Percentiles rank a stretch among this genome's conserved stretches.
phyloP scores from a whole-genome alignment of 2,888 invertebrate species.

The Sylvicola cinctus region DNA sequence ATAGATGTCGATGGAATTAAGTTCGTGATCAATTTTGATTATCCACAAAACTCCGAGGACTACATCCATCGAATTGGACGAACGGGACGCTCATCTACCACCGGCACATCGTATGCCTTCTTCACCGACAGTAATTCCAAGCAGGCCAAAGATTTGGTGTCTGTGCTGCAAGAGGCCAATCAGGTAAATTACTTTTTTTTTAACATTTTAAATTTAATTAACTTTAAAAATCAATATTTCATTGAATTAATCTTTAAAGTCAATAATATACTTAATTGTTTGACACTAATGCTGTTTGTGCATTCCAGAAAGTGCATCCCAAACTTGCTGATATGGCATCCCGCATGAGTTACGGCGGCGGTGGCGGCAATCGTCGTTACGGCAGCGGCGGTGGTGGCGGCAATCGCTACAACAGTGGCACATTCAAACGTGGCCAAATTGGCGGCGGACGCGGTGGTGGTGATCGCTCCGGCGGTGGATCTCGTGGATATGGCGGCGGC shows the following conservation, averaged over 20 bases:
- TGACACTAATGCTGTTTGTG: neutral
- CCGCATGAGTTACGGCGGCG: constrained; percentile 36
- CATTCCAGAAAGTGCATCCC: constrained; percentile 69
- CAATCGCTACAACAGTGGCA: constrained; percentile 23
- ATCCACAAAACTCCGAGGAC: constrained; percentile 87
- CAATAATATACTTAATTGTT: constrained; percentile 1
- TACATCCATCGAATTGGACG: constrained; percentile 91
- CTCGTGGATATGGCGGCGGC: neutral
- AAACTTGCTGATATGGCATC: constrained; percentile 63
- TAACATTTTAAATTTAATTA: neutral
- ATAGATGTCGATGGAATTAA: constrained; percentile 94
- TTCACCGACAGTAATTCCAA: constrained; percentile 75
- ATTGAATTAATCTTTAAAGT: no score
- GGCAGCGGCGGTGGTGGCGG: constrained; percentile 25
- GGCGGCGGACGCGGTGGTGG: neutral
- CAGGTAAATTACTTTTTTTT: constrained; percentile 33
- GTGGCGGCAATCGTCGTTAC: constrained; percentile 32
- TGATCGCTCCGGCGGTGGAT: neutral
- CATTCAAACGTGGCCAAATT: constrained; percentile 26
- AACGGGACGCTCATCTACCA: constrained; percentile 70
- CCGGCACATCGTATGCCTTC: constrained; percentile 87
- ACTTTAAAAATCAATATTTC: neutral
- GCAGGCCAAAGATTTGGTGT: constrained; percentile 74
- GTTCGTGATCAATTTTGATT: constrained; percentile 92
- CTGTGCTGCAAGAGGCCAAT: constrained; percentile 76